Conservation (phyloP, 1,140 invertebrate genomes). For the Geopemphigus sp. region DNA sequence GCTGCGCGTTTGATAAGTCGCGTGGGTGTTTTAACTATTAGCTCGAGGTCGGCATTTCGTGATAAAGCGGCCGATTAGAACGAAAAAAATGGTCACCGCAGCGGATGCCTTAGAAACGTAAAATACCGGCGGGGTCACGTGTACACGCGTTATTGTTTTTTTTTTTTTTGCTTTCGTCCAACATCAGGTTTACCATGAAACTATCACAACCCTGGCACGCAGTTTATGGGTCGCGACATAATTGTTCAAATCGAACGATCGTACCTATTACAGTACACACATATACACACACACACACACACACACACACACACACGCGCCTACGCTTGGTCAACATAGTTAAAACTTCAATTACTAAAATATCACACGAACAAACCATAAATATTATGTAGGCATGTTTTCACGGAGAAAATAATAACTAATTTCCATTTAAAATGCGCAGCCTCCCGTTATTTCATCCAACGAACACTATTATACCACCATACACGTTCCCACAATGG, state of each 20-base stretch:
- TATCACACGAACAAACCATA: neutral
- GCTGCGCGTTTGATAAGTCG: neutral
- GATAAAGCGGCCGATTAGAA: neutral
- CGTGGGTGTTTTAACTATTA: neutral
- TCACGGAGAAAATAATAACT: neutral
- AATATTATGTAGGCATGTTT: too few relatives aligned
- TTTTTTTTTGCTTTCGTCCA: neutral
- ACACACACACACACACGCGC: neutral
- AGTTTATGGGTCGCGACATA: neutral
- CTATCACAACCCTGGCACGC: neutral
- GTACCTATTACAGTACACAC: neutral
- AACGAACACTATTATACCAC: neutral
- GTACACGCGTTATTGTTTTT: neutral
- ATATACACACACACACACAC: neutral
- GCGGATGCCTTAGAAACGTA: neutral
- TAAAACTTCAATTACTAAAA: neutral
- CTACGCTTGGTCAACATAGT: neutral
- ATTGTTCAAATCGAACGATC: conserved; percentile 2
- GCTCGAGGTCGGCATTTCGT: neutral
- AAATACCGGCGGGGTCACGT: neutral
- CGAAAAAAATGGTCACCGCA: neutral
- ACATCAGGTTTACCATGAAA: conserved; percentile 1
- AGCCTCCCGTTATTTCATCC: neutral
- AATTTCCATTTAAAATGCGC: conserved; percentile 21
- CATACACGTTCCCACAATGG: neutral